phyloP scores from a whole-genome alignment of 2,888 invertebrate genomes.

The Philaethria dido region DNA sequence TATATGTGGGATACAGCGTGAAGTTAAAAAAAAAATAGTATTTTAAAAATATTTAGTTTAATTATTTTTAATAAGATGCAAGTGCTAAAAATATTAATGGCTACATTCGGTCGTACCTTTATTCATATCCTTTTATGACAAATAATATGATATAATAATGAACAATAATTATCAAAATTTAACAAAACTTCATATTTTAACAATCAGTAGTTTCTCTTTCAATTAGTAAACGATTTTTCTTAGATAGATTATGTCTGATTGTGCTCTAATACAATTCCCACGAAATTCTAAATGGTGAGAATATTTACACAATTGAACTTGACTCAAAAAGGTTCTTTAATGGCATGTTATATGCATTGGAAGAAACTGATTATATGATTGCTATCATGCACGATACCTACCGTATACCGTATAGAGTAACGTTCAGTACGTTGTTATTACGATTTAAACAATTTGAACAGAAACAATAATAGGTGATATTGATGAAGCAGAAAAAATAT shows the following conservation, averaged over 20 bases:
- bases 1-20: too few species aligned
- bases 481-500: constrained; percentile 39
- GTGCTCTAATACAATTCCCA: constrained; percentile 29
- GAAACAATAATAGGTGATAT: constrained; percentile 31
- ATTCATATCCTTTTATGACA: background rate
- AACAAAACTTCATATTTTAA: background rate
- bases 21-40: too few species aligned
- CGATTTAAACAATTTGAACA: constrained; percentile 42
- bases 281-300: constrained; percentile 33
- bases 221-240: background rate
- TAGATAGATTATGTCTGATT: constrained; percentile 6
- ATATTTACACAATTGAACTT: constrained; percentile 22
- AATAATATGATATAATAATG: too few species aligned
- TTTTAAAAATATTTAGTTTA: too few species aligned
- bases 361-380: constrained; percentile 42
- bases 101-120: too few species aligned
- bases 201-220: background rate
- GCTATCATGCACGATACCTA: constrained; percentile 42
- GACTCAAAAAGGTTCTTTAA: constrained; percentile 32
- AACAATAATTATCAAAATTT: background rate
- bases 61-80: too few species aligned
- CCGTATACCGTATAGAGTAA: constrained; percentile 38
- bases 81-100: too few species aligned
- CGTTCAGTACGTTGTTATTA: constrained; percentile 41
- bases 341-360: constrained; percentile 30